Percentiles rank a stretch among this genome's conserved stretches.
Conservation (phyloP, 2,888 invertebrate genomes). For the Drosophila nr. fundita region DNA sequence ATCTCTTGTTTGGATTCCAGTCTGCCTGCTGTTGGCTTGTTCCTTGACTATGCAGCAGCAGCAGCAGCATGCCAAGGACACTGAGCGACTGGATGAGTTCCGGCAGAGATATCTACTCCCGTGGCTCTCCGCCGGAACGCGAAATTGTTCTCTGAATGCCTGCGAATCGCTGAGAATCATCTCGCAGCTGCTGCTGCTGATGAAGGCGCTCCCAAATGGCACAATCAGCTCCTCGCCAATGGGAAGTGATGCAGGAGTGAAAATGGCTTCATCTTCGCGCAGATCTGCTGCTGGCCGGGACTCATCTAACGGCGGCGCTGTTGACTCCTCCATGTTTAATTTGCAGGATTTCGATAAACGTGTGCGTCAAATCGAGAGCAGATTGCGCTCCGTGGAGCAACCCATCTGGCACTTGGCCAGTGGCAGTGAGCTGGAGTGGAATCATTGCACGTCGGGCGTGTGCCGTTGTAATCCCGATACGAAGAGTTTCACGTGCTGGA, state of each 20-base stretch:
- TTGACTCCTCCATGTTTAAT: conserved; percentile 50
- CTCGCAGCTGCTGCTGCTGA: conserved; percentile 78
- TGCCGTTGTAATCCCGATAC: conserved; percentile 89
- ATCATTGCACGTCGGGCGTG: conserved; percentile 88
- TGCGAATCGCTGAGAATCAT: conserved; percentile 85
- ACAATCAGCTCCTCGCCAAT: conserved; percentile 4
- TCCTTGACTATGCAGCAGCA: conserved; percentile 1
- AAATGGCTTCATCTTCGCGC: background rate
- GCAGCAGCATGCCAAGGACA: conserved; percentile 33
- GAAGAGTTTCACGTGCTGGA: conserved; percentile 88
- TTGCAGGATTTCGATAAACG: conserved; percentile 76
- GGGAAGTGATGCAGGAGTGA: background rate
- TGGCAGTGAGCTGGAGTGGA: conserved; percentile 86
- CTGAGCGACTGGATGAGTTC: conserved; percentile 73
- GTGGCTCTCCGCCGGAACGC: conserved; percentile 56
- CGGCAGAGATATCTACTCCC: conserved; percentile 76
- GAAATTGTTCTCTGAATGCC: conserved; percentile 85
- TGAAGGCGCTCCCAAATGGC: conserved; percentile 60
- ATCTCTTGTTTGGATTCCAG: conserved; percentile 16
- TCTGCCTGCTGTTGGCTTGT: conserved; percentile 12
- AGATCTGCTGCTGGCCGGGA: conserved; percentile 16
- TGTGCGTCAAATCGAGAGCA: conserved; percentile 86
- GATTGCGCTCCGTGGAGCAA: conserved; percentile 88
- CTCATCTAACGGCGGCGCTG: conserved; percentile 18
- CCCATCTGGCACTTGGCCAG: conserved; percentile 88